Conservation (phyloP, 2,113 vertebrate species). For the Laticauda laticaudata region DNA sequence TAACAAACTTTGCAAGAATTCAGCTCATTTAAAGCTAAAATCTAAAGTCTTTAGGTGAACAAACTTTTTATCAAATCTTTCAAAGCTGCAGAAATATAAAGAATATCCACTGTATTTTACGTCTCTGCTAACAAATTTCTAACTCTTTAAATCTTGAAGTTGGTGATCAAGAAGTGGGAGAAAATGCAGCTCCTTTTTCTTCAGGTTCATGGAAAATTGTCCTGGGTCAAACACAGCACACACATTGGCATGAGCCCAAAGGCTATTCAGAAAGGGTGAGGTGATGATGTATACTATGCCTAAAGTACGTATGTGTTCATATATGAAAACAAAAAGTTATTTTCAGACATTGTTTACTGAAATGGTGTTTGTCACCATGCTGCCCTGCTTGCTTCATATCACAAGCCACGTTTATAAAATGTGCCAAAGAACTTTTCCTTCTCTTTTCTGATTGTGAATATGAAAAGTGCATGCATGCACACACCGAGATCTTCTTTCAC, state of each 20-base stretch:
- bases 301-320: background rate
- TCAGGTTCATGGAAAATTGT: conserved; percentile 15
- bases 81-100: background rate
- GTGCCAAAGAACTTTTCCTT: background rate
- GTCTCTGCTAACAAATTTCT: background rate
- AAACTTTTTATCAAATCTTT: background rate
- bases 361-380: background rate
- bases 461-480: background rate
- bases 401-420: background rate
- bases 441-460: background rate
- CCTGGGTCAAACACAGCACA: background rate
- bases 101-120: background rate
- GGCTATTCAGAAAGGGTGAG: conserved; percentile 20
- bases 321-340: background rate
- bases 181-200: conserved; percentile 16
- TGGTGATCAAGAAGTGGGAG: fast-evolving
- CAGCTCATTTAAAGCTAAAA: background rate
- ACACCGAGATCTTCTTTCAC: background rate
- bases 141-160: background rate
- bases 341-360: background rate
- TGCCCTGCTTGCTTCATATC: background rate
- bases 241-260: background rate
- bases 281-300: conserved; percentile 19
- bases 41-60: background rate
- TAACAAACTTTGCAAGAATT: background rate